Evolutionary conservation across 2,113 vertebrate species (phyloP), one percentile per base, ranked within the genome.

Genomic region (Eulemur macaco): DNA sequence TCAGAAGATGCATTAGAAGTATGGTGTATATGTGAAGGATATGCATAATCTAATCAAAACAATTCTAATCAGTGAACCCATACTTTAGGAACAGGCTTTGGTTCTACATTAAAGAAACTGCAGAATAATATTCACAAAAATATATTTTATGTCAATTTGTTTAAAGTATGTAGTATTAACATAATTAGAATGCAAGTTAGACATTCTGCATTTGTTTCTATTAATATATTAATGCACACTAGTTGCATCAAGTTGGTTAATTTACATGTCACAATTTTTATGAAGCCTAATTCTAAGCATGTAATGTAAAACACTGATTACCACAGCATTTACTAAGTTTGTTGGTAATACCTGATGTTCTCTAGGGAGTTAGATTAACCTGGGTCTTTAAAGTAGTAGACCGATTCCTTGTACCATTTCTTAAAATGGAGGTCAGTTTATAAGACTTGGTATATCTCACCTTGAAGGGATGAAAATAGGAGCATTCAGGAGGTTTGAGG

Each of bases 211-310:
- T 91, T 86, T 58, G 29, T 77, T 93, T 89, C 5, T 50, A 56
- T 56, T 56, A 56, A 7, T 56, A 78, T 89, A 45, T 89, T 47
- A 66, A 82, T 68, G 25, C 8, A 92, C 9, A 25, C 27, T 34
- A 34, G 82, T 88, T 78, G 58, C 50, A 74, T 80, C 27, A 60
- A n/a, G 9, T 84, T 94, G 96, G n/a, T 73, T 91, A 69, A 87
- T 86, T 93, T 89, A 74, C 50, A 60, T 60, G 80, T 93, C 45
- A 92, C 31, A 52, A 13, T n/a, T 89, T 95, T 91, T 73, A 74
- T 54, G 69, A 96, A 93, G 29, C 34, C 15, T 56, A 69, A 91
- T 96, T 95, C 73, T 25, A 93, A 94, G 50, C 18, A 77, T 82
- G 14, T 13, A 71, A 11, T 64, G 60, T 45, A 81, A 88, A 88